Conservation (phyloP, 2,888 invertebrate genomes). For the Tachina grossa region DNA sequence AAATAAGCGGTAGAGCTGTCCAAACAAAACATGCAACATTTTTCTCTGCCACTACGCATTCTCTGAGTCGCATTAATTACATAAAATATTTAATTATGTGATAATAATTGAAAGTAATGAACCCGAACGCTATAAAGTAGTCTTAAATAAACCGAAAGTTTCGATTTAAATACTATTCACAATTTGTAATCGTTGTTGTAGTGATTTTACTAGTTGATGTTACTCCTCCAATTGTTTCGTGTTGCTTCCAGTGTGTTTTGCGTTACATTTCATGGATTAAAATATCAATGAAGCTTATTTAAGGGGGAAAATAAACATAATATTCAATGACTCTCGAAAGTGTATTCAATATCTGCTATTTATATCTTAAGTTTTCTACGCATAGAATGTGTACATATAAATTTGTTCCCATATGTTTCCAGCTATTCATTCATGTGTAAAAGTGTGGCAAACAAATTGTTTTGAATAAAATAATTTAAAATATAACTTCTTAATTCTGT, state of each 20-base stretch:
- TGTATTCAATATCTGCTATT: slow-evolving; percentile 59
- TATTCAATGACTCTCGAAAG: slow-evolving; percentile 61
- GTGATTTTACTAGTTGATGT: too few species aligned
- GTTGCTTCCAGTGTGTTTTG: background rate
- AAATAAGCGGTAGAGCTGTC: too few species aligned
- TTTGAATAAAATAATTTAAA: slow-evolving; percentile 25
- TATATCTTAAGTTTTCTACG: slow-evolving; percentile 56
- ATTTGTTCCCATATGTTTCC: slow-evolving; percentile 32
- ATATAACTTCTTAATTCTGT: slow-evolving; percentile 23
- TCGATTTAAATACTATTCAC: too few species aligned
- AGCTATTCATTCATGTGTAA: background rate
- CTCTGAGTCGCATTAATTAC: too few species aligned
- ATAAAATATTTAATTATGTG: too few species aligned
- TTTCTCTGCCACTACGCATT: too few species aligned
- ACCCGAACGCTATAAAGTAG: too few species aligned
- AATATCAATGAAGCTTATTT: background rate
- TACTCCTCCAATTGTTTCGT: too few species aligned
- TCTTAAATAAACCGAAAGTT: too few species aligned
- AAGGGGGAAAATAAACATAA: slow-evolving; percentile 25
- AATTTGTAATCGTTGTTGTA: background rate
- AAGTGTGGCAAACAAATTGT: slow-evolving; percentile 36
- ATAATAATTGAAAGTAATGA: too few species aligned
- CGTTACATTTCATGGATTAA: background rate
- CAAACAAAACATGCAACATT: too few species aligned
- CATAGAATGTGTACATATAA: background rate